Evolutionary conservation across 2,113 vertebrate genomes (phyloP), one percentile per base, ranked within the genome.

Genomic region (Promerops cafer): DNA sequence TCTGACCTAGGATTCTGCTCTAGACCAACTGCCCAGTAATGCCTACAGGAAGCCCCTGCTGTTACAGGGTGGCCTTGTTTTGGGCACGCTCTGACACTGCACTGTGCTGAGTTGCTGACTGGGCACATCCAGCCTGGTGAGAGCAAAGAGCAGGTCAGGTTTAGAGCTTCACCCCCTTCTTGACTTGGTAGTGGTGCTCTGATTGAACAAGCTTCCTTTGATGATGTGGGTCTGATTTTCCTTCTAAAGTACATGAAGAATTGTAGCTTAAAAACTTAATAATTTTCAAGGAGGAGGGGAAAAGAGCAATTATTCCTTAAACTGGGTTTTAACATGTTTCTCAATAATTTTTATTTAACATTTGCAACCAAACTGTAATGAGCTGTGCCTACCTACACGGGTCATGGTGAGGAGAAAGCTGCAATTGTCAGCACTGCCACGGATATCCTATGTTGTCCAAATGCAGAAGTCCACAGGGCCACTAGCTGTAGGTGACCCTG

Each of bases 61-160:
- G 10, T 28, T 61, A 45, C 3, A 45, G 17, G 7, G 2, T 14
- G 42, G 33, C n/a, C 13, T 31, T 21, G 28, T 89, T 71, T 79
- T 0, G 3, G 18, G 11, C 37, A 61, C 0, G 0, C 4, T 75
- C 20, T 85, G 64, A 27, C 26, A n/a, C 37, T 40, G 11, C 6
- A 16, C 28, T 57, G 15, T 18, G 54, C 28, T 0, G 5, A 9
- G 7, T 7, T 59, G 15, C 35, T 57, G 27, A 7, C 17, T 72
- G 57, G 39, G 16, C 21, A 19, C 6, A 52, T 66, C 40, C 49
- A 71, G 26, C 15, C 37, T 81, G 49, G 22, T 0, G 2, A 87
- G 44, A 37, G 6, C 45, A 21, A 80, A 42, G 7, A 53, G 18
- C 3, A 13, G 23, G 19, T 20, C 37, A 72, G n/a, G 9, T 9